Evolutionary conservation across 2,797 vertebrate species (phyloP).

Genomic region (Fratercula arctica): DNA sequence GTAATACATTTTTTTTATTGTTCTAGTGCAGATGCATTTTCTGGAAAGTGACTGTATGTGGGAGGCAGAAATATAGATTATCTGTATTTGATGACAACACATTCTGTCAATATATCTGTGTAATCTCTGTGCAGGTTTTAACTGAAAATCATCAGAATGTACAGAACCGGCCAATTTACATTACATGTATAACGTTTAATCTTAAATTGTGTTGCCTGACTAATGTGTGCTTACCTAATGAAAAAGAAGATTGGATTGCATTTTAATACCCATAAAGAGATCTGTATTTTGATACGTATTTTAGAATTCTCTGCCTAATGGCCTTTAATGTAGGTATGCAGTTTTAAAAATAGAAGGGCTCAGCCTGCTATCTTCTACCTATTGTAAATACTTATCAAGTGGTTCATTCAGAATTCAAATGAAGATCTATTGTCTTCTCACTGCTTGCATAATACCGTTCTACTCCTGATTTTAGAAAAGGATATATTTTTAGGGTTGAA

Average conservation of each 20-base stretch:
- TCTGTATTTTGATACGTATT: background rate
- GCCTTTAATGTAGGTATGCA: constrained; percentile 2
- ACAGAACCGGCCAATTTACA: background rate
- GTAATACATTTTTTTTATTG: background rate
- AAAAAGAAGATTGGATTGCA: background rate
- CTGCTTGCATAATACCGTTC: constrained; percentile 18
- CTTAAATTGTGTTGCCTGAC: background rate
- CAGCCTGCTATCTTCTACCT: constrained; percentile 7
- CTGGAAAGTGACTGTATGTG: constrained; percentile 28
- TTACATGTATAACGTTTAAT: background rate
- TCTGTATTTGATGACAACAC: constrained; percentile 19
- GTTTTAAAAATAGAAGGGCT: constrained; percentile 39
- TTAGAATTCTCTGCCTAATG: constrained; percentile 19
- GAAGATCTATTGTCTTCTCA: constrained; percentile 39
- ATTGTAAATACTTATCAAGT: constrained; percentile 47
- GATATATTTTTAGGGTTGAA: constrained; percentile 16
- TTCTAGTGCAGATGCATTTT: constrained; percentile 49
- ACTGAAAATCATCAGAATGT: background rate
- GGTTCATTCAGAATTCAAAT: constrained; percentile 50
- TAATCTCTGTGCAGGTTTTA: background rate
- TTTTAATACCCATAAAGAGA: background rate
- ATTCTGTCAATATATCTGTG: constrained; percentile 28
- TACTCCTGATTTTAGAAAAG: background rate
- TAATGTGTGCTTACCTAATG: background rate
- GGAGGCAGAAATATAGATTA: constrained; percentile 47